Evolutionary conservation across 2,797 vertebrate genomes (phyloP).

Genomic region (Paedocypris micromegethes): DNA sequence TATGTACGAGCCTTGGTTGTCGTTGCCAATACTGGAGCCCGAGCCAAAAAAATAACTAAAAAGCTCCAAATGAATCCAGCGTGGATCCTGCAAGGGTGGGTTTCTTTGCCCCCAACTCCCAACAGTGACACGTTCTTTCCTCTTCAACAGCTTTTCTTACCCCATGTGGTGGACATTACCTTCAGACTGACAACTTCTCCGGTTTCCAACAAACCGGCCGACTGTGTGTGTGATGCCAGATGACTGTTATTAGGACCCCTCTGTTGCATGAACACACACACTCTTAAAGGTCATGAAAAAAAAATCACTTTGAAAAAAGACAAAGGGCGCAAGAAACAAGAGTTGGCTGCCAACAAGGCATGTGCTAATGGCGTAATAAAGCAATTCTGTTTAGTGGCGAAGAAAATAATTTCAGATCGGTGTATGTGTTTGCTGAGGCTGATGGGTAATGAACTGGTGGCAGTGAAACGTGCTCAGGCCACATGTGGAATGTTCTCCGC

Average conservation of each 20-base stretch:
- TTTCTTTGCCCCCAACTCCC: conserved; percentile 37
- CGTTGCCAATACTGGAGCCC: conserved; percentile 27
- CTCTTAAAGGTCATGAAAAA: conserved; percentile 45
- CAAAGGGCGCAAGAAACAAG: conserved; percentile 49
- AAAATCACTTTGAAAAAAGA: conserved; percentile 32
- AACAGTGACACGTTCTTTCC: conserved; percentile 47
- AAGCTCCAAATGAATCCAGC: conserved; percentile 41
- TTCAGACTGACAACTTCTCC: conserved; percentile 43
- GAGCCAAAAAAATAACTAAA: conserved; percentile 31
- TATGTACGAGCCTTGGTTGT: conserved; percentile 25
- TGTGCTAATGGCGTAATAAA: conserved; percentile 46
- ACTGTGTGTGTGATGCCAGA: conserved; percentile 36
- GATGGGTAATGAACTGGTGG: conserved; percentile 46
- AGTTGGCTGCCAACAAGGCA: conserved; percentile 51
- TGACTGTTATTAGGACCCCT: conserved; percentile 44
- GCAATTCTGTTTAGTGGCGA: conserved; percentile 41
- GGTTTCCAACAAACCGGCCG: conserved; percentile 33
- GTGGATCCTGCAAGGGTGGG: conserved; percentile 20
- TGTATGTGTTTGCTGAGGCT: conserved; percentile 50
- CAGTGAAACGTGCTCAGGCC: conserved; percentile 4
- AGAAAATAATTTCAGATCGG: conserved; percentile 44
- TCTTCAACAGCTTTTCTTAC: conserved; percentile 43
- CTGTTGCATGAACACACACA: conserved; percentile 31
- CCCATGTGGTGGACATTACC: conserved; percentile 55
- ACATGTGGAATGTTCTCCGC: conserved; percentile 13